Conservation (phyloP, 2,797 vertebrate genomes). For the Hypotaenidia philippensis region DNA sequence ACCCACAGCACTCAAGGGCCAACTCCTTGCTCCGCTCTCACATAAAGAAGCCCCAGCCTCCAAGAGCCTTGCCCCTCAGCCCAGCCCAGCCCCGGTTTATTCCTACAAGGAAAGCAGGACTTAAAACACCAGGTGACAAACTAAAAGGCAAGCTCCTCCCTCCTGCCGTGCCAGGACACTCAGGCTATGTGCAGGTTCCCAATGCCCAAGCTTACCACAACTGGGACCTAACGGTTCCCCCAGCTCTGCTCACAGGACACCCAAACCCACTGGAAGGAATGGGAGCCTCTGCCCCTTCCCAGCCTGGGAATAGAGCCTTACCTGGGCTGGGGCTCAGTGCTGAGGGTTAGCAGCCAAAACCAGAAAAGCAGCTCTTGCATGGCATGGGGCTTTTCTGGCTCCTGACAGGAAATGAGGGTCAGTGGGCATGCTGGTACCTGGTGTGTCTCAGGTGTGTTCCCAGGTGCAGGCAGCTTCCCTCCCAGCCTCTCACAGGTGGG, state of each 20-base stretch:
- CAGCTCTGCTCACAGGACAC: neutral
- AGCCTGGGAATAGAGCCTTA: rapidly evolving
- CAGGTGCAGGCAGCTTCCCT: neutral
- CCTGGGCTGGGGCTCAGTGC: neutral
- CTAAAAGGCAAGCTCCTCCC: neutral
- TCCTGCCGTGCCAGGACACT: neutral
- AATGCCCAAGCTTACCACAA: rapidly evolving
- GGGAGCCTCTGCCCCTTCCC: neutral
- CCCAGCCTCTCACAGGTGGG: neutral
- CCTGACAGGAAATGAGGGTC: neutral
- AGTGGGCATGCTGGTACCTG: neutral
- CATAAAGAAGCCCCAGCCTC: neutral
- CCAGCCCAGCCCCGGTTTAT: neutral
- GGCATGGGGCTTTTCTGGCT: neutral
- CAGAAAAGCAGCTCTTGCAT: rapidly evolving
- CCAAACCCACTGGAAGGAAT: rapidly evolving
- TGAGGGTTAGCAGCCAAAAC: neutral
- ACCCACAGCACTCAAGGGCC: neutral
- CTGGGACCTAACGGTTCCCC: neutral
- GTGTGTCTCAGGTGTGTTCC: neutral
- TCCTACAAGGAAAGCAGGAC: neutral
- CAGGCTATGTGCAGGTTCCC: rapidly evolving
- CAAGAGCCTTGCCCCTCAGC: neutral
- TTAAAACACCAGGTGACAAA: neutral
- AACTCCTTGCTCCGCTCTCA: neutral